phyloP scores from a whole-genome alignment of 2,113 vertebrate species.

The Mohoua ochrocephala region DNA sequence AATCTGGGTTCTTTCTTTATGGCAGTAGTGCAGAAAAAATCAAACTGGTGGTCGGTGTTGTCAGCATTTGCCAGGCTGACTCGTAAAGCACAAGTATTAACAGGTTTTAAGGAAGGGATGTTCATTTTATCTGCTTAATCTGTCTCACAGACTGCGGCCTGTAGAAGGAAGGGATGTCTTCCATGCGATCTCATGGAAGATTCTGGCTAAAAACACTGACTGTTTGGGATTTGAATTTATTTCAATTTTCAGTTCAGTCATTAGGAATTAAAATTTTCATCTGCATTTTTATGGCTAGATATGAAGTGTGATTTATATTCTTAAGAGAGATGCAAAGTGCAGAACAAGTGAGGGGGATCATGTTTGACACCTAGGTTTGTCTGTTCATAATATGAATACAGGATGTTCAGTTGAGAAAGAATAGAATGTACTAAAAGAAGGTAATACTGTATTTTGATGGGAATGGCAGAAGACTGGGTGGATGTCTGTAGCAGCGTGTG shows the following conservation, averaged over 20 bases:
- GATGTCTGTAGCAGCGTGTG: background rate
- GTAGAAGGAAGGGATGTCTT: background rate
- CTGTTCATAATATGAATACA: background rate
- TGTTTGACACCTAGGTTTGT: background rate
- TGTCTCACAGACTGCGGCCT: fast-evolving
- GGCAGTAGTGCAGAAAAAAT: background rate
- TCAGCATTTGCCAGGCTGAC: background rate
- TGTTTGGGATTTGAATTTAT: background rate
- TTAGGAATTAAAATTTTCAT: background rate
- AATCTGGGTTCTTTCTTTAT: background rate
- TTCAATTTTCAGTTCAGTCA: background rate
- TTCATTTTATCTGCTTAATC: background rate
- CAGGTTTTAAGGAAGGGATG: background rate
- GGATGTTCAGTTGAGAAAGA: background rate
- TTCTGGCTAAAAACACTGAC: background rate
- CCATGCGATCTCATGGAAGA: background rate
- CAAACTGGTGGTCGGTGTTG: background rate
- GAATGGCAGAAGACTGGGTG: background rate
- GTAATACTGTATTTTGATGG: background rate
- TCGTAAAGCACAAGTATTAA: background rate
- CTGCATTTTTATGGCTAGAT: background rate
- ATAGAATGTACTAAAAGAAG: background rate
- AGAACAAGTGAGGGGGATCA: background rate
- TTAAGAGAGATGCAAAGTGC: background rate
- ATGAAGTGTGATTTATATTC: background rate